Conservation (phyloP, 2,888 invertebrate species). For the Patella ulyssiponensis region DNA sequence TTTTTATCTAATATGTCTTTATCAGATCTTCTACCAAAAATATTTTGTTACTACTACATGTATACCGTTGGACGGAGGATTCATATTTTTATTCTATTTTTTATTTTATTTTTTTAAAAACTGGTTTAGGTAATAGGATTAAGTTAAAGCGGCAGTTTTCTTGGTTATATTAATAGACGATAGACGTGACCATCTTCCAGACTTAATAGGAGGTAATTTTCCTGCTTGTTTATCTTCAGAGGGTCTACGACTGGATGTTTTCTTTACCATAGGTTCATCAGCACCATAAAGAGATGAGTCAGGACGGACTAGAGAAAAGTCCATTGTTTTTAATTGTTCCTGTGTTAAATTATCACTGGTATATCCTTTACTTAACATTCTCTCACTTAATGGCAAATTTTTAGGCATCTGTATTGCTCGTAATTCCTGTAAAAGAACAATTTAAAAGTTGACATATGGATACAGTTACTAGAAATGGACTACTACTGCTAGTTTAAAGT, state of each 20-base stretch:
- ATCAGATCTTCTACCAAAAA: no score
- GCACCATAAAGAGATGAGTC: slow-evolving; percentile 43
- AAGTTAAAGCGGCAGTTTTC: neutral
- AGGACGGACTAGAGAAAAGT: slow-evolving; percentile 55
- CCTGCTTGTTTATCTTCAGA: slow-evolving; percentile 12
- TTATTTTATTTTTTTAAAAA: no score
- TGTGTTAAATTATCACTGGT: slow-evolving; percentile 53
- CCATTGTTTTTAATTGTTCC: slow-evolving; percentile 54
- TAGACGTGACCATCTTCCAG: slow-evolving; percentile 22
- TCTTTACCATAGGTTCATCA: neutral
- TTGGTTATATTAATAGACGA: slow-evolving; percentile 14
- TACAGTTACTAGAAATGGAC: no score
- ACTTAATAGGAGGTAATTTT: slow-evolving; percentile 35
- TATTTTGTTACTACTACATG: no score
- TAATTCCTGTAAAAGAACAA: slow-evolving; percentile 46
- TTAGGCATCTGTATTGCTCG: slow-evolving; percentile 56
- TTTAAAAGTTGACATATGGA: no score
- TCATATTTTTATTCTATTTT: no score
- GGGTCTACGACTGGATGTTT: slow-evolving; percentile 13
- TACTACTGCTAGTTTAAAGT: no score
- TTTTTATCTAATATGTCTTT: no score
- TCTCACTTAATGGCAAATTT: slow-evolving; percentile 59
- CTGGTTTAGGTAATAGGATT: no score
- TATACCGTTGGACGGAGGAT: no score
- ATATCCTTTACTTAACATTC: slow-evolving; percentile 63